Evolutionary conservation across 2,113 vertebrate genomes (phyloP).

Genomic region (Gopherus evgoodei): DNA sequence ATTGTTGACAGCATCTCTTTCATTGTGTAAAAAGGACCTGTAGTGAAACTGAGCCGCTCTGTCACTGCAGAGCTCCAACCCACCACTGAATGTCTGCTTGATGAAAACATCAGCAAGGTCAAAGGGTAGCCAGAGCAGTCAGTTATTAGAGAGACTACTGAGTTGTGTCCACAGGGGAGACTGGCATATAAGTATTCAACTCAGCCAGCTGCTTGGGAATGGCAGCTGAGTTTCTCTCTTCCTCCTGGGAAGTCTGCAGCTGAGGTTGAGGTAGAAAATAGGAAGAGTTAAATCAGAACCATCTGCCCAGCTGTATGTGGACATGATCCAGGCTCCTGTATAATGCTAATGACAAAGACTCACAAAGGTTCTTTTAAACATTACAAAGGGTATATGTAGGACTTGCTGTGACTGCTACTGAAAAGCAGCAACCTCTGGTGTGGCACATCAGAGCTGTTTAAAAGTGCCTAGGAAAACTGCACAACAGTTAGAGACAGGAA

Average conservation of each 20-base stretch:
- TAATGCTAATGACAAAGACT: not conserved
- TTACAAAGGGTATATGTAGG: not conserved
- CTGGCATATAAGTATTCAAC: rapidly evolving
- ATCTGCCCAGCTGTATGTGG: not conserved
- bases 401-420: not conserved
- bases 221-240: not conserved
- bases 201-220: rapidly evolving
- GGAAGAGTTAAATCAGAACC: not conserved
- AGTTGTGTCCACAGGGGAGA: not conserved
- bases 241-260: not conserved
- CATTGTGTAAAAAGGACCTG: not conserved
- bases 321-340: not conserved
- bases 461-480: not conserved
- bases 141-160: not conserved
- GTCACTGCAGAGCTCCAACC: not conserved
- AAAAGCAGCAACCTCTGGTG: not conserved
- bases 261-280: not conserved
- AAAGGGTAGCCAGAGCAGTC: not conserved
- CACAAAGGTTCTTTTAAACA: not conserved
- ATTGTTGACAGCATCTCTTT: not conserved
- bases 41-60: not conserved
- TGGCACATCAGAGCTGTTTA: not conserved
- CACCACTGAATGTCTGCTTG: not conserved
- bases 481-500: not conserved
- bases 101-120: not conserved